These are phyloP conservation scores for Gerris buenoi DNA, from an alignment of 1,140 invertebrate genomes.

Conservation along the genomic window DNA sequence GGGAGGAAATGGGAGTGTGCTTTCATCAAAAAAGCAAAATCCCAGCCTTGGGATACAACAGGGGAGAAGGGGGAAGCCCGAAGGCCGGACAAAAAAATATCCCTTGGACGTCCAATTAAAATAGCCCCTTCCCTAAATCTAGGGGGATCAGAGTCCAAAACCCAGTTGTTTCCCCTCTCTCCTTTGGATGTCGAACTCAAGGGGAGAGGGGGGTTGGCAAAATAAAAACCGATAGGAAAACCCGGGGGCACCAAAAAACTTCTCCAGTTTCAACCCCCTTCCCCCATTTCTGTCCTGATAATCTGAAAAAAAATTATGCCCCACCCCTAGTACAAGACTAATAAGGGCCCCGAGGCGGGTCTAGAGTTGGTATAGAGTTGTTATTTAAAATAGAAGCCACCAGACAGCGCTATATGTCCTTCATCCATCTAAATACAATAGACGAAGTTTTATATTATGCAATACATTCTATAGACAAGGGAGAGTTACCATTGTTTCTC, in stretches of 20 bases:
- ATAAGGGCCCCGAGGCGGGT: neutral
- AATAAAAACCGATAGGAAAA: neutral
- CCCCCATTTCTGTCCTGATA: neutral
- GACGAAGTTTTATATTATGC: too few relatives aligned
- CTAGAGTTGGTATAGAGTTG: neutral
- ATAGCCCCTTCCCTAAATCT: neutral
- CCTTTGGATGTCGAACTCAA: too few relatives aligned
- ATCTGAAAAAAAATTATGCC: too few relatives aligned
- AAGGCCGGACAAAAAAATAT: neutral
- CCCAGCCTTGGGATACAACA: neutral
- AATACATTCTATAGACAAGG: too few relatives aligned
- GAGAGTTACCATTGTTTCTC: too few relatives aligned
- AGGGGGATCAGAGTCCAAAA: neutral
- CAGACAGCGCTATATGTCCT: neutral
- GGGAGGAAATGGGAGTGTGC: too few relatives aligned
- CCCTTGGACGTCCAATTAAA: neutral
- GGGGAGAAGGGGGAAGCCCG: neutral
- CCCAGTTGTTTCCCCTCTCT: too few relatives aligned
- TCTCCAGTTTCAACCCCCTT: neutral
- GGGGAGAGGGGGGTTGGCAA: neutral
- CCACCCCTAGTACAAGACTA: neutral
- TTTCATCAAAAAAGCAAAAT: neutral
- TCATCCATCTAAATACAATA: too few relatives aligned
- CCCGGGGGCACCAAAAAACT: neutral
- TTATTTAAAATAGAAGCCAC: too few relatives aligned